phyloP scores from a whole-genome alignment of 2,888 invertebrate species.

The Ophion slaviceki region DNA sequence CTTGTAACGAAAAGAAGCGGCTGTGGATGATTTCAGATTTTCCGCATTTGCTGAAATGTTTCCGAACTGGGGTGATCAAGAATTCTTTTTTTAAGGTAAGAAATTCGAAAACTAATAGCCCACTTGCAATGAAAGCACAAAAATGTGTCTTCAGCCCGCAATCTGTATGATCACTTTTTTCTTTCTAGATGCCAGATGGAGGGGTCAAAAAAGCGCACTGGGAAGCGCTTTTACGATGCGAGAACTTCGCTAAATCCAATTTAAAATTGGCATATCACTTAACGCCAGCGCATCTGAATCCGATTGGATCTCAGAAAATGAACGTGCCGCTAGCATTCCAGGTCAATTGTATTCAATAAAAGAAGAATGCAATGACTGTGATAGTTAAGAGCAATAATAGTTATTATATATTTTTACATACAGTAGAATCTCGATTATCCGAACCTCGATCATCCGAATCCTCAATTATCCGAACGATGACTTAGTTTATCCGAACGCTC shows the following conservation, averaged over 20 bases:
- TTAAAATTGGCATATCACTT: not conserved
- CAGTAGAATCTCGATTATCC: no score
- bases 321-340: not conserved
- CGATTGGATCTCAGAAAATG: no score
- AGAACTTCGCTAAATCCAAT: not conserved
- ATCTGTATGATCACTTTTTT: not conserved
- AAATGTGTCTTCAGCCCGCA: no score
- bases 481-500: no score
- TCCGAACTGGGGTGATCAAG: slow-evolving; percentile 64
- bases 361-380: not conserved
- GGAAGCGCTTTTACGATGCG: not conserved
- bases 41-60: slow-evolving; percentile 70
- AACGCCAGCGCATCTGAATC: not conserved
- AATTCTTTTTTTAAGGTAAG: slow-evolving; percentile 59
- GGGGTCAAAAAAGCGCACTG: slow-evolving; percentile 7
- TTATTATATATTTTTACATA: no score
- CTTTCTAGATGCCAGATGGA: slow-evolving; percentile 17
- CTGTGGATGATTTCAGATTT: slow-evolving; percentile 73
- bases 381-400: no score
- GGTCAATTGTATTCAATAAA: not conserved
- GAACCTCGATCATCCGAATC: no score
- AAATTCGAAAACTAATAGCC: not conserved
- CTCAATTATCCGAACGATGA: no score
- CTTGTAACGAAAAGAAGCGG: slow-evolving; percentile 48
- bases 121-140: no score